Conservation (phyloP, 2,888 invertebrate species). For the Erpobdella octoculata region DNA sequence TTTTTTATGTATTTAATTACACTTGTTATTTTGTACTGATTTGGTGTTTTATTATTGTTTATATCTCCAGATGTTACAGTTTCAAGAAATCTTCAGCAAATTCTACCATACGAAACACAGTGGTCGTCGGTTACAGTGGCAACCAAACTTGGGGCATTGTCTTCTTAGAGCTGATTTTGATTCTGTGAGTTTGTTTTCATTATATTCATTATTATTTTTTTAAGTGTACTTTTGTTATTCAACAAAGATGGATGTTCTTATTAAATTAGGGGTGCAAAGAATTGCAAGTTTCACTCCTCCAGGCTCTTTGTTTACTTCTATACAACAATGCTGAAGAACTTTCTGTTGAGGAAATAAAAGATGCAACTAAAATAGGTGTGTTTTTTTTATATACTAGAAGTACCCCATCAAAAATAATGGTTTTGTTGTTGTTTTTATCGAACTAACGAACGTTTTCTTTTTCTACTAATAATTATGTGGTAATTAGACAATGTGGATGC, state of each 20-base stretch:
- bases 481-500: too few relatives aligned
- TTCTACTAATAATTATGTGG: too few relatives aligned
- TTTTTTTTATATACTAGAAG: background rate
- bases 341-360: conserved; percentile 78
- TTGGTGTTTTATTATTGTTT: background rate
- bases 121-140: conserved; percentile 95
- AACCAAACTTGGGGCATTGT: conserved; percentile 93
- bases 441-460: too few relatives aligned
- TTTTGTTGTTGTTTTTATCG: background rate
- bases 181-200: conserved; percentile 61
- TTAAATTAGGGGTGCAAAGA: conserved; percentile 63
- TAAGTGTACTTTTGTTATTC: background rate
- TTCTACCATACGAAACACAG: conserved; percentile 96
- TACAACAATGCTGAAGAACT: conserved; percentile 82
- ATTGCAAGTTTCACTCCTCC: conserved; percentile 90
- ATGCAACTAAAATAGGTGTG: conserved; percentile 73
- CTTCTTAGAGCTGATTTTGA: conserved; percentile 80
- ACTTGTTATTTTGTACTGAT: background rate
- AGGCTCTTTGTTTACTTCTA: conserved; percentile 81
- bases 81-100: conserved; percentile 89
- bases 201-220: too few relatives aligned
- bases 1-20: background rate
- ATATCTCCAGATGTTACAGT: conserved; percentile 76
- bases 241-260: background rate
- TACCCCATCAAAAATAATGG: background rate